A percentile compares a stretch with the other conserved stretches of the same genome.
phyloP scores from a whole-genome alignment of 2,797 vertebrate genomes.

The Pagetopsis macropterus region DNA sequence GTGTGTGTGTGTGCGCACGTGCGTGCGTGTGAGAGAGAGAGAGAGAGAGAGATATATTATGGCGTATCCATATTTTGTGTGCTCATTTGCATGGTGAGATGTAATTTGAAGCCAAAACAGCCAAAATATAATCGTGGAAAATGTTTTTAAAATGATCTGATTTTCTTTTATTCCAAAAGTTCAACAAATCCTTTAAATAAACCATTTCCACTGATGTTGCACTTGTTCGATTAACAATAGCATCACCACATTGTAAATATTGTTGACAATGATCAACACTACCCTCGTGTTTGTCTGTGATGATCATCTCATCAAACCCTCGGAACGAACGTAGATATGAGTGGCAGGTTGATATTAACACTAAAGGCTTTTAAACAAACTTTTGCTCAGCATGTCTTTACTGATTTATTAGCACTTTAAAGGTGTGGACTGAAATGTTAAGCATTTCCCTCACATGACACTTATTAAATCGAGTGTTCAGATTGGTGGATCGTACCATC shows the following conservation, averaged over 20 bases:
- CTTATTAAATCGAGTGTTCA: slow-evolving; percentile 13
- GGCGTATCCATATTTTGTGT: too few species aligned
- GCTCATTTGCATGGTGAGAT: too few species aligned
- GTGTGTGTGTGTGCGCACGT: neutral
- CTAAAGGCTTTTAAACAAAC: slow-evolving; percentile 7
- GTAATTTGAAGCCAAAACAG: too few species aligned
- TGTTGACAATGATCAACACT: neutral
- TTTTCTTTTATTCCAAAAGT: too few species aligned
- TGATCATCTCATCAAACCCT: neutral
- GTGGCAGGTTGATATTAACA: slow-evolving; percentile 7
- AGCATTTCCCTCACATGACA: slow-evolving; percentile 14
- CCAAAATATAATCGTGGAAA: too few species aligned
- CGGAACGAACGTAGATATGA: neutral
- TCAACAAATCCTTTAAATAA: neutral
- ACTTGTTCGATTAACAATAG: neutral
- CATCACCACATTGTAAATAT: neutral
- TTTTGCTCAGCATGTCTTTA: slow-evolving; percentile 10
- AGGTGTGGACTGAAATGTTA: slow-evolving; percentile 48
- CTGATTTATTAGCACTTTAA: slow-evolving; percentile 39
- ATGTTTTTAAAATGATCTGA: too few species aligned
- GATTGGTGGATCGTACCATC: slow-evolving; percentile 18
- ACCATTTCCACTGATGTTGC: neutral
- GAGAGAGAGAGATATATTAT: neutral
- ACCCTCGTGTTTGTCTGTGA: neutral
- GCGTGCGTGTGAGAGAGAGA: too few species aligned